A percentile compares a stretch with the other conserved stretches of the same genome.
Evolutionary conservation across 2,888 invertebrate genomes (phyloP).

Genomic region (Epinotia brunnichana): DNA sequence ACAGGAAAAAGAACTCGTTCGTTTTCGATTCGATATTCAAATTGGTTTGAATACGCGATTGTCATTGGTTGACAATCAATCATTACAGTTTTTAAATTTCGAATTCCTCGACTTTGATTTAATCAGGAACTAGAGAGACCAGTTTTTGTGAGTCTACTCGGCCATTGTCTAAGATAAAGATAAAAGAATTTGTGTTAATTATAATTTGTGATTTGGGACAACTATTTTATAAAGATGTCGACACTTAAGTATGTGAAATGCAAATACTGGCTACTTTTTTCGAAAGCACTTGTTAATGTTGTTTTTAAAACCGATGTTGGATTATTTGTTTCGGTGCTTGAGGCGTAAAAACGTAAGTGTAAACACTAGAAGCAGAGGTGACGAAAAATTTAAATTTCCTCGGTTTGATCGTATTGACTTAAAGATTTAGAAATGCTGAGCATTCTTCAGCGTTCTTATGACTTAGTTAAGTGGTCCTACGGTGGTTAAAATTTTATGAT

Average conservation of each 20-base stretch:
- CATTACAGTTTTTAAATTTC: constrained; percentile 80
- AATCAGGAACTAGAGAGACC: constrained; percentile 67
- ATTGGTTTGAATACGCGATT: constrained; percentile 80
- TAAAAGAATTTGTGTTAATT: constrained; percentile 39
- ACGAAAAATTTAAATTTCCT: constrained; percentile 64
- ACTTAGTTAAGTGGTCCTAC: constrained; percentile 36
- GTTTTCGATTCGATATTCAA: constrained; percentile 70
- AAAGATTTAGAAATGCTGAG: constrained; percentile 59
- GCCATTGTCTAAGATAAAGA: constrained; percentile 38
- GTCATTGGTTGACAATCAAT: constrained; percentile 82
- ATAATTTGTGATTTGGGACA: constrained; percentile 29
- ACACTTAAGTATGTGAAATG: constrained; percentile 48
- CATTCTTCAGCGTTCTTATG: constrained; percentile 43
- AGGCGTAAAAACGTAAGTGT: constrained; percentile 55
- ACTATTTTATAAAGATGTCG: constrained; percentile 30
- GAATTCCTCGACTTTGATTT: constrained; percentile 74
- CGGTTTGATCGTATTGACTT: constrained; percentile 64
- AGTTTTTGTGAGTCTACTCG: constrained; percentile 54
- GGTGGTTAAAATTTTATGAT: constrained; percentile 33
- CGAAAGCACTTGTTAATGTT: constrained; percentile 56
- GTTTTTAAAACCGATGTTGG: constrained; percentile 55
- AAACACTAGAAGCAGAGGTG: constrained; percentile 61
- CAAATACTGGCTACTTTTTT: constrained; percentile 49
- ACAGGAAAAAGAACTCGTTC: constrained; percentile 78
- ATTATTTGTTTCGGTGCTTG: constrained; percentile 60